Conservation (phyloP, 2,797 vertebrate genomes). For the Cirrhinus mrigala region DNA sequence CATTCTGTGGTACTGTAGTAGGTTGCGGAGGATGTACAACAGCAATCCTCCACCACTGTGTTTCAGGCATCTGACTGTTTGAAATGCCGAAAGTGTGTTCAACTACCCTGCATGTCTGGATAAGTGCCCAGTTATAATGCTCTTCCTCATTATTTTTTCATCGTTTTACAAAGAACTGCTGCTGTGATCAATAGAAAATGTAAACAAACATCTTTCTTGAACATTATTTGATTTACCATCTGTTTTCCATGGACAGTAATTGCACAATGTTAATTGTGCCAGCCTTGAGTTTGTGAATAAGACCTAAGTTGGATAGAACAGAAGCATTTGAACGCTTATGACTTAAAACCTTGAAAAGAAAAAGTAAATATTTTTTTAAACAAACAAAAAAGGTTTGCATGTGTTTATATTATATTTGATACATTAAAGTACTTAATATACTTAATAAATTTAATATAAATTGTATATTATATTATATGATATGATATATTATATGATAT, state of each 20-base stretch:
- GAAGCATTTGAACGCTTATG: background rate
- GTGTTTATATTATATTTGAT: background rate
- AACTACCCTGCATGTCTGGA: background rate
- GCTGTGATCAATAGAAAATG: background rate
- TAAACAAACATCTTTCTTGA: conserved; percentile 13
- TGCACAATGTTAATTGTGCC: background rate
- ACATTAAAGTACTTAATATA: background rate
- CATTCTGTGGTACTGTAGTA: background rate
- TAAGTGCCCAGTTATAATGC: background rate
- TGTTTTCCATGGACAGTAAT: background rate
- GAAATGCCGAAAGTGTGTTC: background rate
- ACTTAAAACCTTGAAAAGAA: background rate
- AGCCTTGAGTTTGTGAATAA: conserved; percentile 2
- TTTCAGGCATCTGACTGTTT: background rate
- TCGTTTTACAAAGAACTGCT: conserved; percentile 8
- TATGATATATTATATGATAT: background rate
- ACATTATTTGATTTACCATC: conserved; percentile 3
- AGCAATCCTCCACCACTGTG: background rate
- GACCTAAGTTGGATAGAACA: background rate
- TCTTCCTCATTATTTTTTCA: background rate
- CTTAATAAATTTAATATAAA: background rate
- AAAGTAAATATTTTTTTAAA: background rate
- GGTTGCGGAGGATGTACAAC: background rate
- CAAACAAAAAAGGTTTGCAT: background rate
- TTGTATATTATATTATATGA: background rate